These are phyloP conservation scores for Anniella stebbinsi DNA, from an alignment of 2,797 vertebrate species.

Conservation along the genomic window DNA sequence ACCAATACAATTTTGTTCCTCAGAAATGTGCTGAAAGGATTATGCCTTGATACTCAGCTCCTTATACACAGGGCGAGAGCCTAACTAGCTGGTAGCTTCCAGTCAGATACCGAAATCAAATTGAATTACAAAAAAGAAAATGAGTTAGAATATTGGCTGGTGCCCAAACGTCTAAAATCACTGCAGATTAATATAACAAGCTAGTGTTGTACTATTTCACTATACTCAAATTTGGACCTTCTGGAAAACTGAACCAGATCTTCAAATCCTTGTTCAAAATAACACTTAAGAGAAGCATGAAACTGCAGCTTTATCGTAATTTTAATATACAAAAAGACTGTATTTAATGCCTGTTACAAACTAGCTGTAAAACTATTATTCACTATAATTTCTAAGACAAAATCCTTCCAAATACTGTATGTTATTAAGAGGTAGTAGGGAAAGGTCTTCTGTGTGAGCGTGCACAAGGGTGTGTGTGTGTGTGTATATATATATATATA, in stretches of 20 bases:
- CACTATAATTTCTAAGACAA: constrained; percentile 75
- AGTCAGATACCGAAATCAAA: neutral
- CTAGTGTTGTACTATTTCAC: accelerated
- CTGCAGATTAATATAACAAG: neutral
- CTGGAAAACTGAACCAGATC: neutral
- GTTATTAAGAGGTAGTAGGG: constrained; percentile 60
- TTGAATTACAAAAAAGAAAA: constrained; percentile 12
- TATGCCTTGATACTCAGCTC: neutral
- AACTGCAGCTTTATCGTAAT: constrained; percentile 28
- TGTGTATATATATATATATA: constrained; percentile 2
- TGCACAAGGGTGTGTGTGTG: constrained; percentile 26
- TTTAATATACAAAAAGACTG: constrained; percentile 57
- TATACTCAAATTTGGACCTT: constrained; percentile 12
- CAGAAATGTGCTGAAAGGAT: neutral
- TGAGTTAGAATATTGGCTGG: neutral
- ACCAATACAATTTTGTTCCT: neutral
- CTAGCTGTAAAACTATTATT: constrained; percentile 56
- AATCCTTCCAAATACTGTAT: constrained; percentile 71
- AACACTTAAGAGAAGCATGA: constrained; percentile 35
- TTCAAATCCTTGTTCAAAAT: constrained; percentile 30
- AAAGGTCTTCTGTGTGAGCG: constrained; percentile 76
- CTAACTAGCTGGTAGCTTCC: neutral
- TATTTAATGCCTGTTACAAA: constrained; percentile 63
- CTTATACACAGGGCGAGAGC: neutral
- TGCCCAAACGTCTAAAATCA: neutral